A percentile compares a stretch with the other conserved stretches of the same genome.
Conservation (phyloP, 2,888 invertebrate species). For the Anthoptus insignis region DNA sequence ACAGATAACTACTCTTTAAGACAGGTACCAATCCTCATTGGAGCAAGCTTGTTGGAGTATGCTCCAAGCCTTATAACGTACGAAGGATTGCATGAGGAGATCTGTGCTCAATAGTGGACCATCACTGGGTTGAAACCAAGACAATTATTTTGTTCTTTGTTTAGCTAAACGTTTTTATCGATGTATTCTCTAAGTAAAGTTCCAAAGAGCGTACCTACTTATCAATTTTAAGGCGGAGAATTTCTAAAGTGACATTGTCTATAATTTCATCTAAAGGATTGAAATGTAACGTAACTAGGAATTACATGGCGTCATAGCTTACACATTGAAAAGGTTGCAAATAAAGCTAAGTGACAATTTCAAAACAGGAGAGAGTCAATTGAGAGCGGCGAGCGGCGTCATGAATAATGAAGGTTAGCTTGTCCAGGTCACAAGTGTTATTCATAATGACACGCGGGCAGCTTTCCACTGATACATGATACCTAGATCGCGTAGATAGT, state of each 20-base stretch:
- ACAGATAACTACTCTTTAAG: too few relatives aligned
- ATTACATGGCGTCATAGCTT: conserved; percentile 1
- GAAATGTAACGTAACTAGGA: background rate
- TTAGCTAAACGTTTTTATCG: background rate
- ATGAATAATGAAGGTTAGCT: conserved; percentile 36
- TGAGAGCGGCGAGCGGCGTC: conserved; percentile 31
- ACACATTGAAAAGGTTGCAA: conserved; percentile 11
- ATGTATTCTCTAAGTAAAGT: background rate
- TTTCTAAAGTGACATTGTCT: background rate
- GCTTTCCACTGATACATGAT: conserved; percentile 37
- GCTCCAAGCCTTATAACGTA: too few relatives aligned
- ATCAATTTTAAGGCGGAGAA: background rate
- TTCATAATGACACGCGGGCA: conserved; percentile 32
- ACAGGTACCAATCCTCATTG: too few relatives aligned
- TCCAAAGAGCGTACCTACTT: too few relatives aligned
- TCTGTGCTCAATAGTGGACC: too few relatives aligned
- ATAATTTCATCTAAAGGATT: background rate
- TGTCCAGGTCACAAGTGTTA: conserved; percentile 39
- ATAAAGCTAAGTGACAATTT: conserved; percentile 32
- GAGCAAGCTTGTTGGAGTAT: too few relatives aligned
- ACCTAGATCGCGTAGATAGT: conserved; percentile 33
- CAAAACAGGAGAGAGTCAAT: conserved; percentile 31
- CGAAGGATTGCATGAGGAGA: too few relatives aligned
- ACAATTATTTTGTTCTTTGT: background rate
- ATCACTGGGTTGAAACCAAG: too few relatives aligned